Conservation (phyloP, 2,113 vertebrate genomes). For the Actenoides hombroni region DNA sequence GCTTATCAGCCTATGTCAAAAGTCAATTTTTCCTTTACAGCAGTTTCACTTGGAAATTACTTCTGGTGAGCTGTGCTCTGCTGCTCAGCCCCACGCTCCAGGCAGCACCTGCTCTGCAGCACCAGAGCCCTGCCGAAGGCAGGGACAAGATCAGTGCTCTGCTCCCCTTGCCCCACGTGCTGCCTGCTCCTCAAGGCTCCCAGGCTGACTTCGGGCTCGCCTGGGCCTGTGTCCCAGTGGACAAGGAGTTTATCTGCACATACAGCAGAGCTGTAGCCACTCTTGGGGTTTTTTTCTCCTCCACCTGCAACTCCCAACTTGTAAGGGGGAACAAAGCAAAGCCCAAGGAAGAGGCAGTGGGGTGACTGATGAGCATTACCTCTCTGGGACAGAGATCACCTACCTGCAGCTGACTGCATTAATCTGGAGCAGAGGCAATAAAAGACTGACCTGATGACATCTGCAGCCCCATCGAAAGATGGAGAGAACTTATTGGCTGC, state of each 20-base stretch:
- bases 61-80: neutral
- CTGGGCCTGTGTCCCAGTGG: too few relatives aligned
- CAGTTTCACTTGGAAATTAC: conserved; percentile 49
- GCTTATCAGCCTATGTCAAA: conserved; percentile 65
- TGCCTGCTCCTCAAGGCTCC: neutral
- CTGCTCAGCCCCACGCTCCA: neutral
- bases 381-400: too few relatives aligned
- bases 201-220: neutral
- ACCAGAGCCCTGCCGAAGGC: neutral
- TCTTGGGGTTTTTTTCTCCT: neutral
- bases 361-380: neutral
- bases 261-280: fast-evolving
- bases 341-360: neutral
- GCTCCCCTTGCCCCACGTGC: fast-evolving
- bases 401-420: neutral
- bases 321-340: neutral
- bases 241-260: neutral
- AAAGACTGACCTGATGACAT: neutral
- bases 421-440: neutral
- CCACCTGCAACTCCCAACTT: neutral
- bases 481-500: neutral
- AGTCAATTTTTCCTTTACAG: conserved; percentile 64
- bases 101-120: neutral
- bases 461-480: neutral
- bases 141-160: neutral